Base-by-base conservation (phyloP, 2,113 vertebrate species). In the Oenanthe melanoleuca region DNA sequence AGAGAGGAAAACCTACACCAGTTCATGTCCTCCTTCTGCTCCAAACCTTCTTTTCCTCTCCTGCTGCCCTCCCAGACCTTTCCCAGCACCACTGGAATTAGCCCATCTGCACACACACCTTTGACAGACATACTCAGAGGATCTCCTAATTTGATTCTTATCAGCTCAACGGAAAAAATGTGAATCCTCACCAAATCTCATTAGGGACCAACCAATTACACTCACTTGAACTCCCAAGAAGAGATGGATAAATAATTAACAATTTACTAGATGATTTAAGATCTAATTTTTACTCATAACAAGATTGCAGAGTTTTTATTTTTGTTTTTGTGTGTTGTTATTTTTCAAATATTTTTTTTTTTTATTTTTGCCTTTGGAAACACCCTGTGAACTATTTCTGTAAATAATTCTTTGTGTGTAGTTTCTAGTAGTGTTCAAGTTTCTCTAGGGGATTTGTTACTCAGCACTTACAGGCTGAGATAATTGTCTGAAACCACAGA, bases 211-310 rank as follows among this genome's bases (percentile, higher is more conserved):
- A 61, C 91, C 42, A 88, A 55, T 79, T 96, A 78, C 33, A 77
- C 34, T 74, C 60, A 64, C 25, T 83, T 93, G 57, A 96, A 91
- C 69, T 92, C 67, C 65, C 28, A 70, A 61, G 22, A 34, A 86
- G 42, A 80, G 59, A 81, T 13, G 29, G 44, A 78, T 81, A 90
- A 93, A 93, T 73, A 96, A 92, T 85, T 86, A 93, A 67, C 44
- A 64, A 59, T 90, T 92, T 81, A 81, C 31, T 63, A 89, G 42
- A 72, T 55, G 20, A 86, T 55, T 88, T 73, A 73, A 63, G 38
- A 74, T 75, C 23, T 31, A 59, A 20, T 47, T 91, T 92, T 86
- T 63, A 60, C 28, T 84, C 26, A 9, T 25, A 66, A 87, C 34
- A 53, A 50, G 33, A 80, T 3, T 49, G 28, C 3, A 8, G 3